phyloP scores from a whole-genome alignment of 2,113 vertebrate genomes.

The Lathamus discolor region DNA sequence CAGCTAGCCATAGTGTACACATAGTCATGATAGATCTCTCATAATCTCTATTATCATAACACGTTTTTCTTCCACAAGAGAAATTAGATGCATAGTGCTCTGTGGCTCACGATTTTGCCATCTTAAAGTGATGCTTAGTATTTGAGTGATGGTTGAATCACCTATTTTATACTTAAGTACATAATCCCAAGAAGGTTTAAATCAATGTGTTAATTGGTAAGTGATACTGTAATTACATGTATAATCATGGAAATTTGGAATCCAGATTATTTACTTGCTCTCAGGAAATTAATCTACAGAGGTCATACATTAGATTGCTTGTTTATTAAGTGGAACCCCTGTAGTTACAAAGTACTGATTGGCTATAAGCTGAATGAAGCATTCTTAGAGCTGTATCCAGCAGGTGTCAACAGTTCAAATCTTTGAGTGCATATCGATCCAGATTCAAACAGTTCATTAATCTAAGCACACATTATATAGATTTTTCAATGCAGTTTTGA shows the following conservation, averaged over 20 bases:
- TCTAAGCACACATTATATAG: constrained; percentile 83
- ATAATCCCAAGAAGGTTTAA: constrained; percentile 76
- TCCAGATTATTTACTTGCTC: constrained; percentile 80
- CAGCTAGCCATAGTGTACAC: neutral
- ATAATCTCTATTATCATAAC: constrained; percentile 17
- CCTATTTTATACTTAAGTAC: constrained; percentile 72
- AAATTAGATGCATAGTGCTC: constrained; percentile 45
- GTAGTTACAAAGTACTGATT: constrained; percentile 72
- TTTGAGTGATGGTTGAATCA: constrained; percentile 61
- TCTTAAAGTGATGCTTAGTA: constrained; percentile 44
- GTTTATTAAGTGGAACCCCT: constrained; percentile 80
- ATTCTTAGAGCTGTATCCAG: constrained; percentile 74
- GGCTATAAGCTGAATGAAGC: constrained; percentile 69
- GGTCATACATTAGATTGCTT: constrained; percentile 77
- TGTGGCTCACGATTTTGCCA: neutral
- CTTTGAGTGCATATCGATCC: constrained; percentile 80
- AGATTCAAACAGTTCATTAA: constrained; percentile 85
- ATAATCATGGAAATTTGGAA: constrained; percentile 79
- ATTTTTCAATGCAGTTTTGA: constrained; percentile 82
- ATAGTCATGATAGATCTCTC: constrained; percentile 4
- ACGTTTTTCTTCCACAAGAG: constrained; percentile 13
- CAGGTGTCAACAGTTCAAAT: constrained; percentile 77
- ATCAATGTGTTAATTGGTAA: constrained; percentile 81
- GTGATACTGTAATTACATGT: constrained; percentile 78
- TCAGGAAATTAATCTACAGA: constrained; percentile 79